Evolutionary conservation across 2,888 invertebrate genomes (phyloP).

Genomic region (Tridacna gigas): DNA sequence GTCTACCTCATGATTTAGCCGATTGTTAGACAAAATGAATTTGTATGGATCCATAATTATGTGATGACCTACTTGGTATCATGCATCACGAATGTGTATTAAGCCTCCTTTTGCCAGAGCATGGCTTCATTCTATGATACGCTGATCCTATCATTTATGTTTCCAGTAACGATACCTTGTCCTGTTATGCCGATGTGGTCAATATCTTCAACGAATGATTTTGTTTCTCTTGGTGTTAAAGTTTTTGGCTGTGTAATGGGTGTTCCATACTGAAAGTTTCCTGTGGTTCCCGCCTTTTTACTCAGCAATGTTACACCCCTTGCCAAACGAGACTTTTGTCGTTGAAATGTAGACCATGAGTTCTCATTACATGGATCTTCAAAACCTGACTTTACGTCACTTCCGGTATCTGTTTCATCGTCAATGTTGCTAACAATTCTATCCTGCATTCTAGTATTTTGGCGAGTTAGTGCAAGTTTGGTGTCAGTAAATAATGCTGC

Average conservation of each 20-base stretch:
- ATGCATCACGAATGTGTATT: too few relatives aligned
- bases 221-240: conserved; percentile 62
- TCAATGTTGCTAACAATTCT: neutral
- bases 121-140: too few relatives aligned
- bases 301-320: conserved; percentile 51
- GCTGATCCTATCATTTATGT: too few relatives aligned
- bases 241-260: conserved; percentile 67
- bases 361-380: conserved; percentile 56
- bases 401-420: conserved; percentile 20
- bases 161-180: conserved; percentile 55
- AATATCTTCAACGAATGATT: conserved; percentile 60
- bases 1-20: too few relatives aligned
- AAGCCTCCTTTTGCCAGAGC: too few relatives aligned
- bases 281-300: conserved; percentile 48
- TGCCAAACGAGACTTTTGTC: conserved; percentile 64
- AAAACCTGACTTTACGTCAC: conserved; percentile 21
- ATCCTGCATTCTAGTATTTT: conserved; percentile 7
- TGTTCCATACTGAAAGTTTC: conserved; percentile 45
- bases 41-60: too few relatives aligned
- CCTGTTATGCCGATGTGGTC: conserved; percentile 63
- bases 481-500: conserved; percentile 22
- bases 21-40: too few relatives aligned
- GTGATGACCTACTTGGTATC: too few relatives aligned
- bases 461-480: neutral
- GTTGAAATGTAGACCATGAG: conserved; percentile 60